A percentile compares a stretch with the other conserved stretches of the same genome.
These are phyloP conservation scores for Calyptommatus sinebrachiatus DNA, from an alignment of 2,113 vertebrate species.

Conservation along the genomic window DNA sequence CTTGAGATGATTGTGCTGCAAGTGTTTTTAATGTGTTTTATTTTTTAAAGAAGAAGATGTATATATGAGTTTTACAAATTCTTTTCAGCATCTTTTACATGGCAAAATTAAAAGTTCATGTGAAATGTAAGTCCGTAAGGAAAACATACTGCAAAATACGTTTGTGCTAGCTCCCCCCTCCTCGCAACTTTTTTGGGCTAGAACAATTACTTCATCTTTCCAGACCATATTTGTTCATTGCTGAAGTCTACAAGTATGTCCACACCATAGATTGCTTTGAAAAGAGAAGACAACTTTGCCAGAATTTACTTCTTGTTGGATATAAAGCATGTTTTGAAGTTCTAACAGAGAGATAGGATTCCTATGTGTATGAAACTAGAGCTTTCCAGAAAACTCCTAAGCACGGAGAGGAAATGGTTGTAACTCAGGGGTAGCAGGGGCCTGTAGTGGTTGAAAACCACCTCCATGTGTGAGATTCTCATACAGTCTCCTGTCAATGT, in stretches of 20 bases:
- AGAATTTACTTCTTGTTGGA: not conserved
- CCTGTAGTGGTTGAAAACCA: no score
- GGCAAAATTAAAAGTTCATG: not conserved
- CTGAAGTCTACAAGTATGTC: not conserved
- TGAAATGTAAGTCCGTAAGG: not conserved
- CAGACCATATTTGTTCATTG: constrained; percentile 4
- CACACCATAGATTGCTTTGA: not conserved
- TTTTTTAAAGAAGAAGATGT: not conserved
- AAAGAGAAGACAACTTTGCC: not conserved
- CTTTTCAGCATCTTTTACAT: not conserved
- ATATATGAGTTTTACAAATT: not conserved
- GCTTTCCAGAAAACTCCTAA: not conserved
- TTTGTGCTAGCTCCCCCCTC: not conserved
- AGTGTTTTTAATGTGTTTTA: no score
- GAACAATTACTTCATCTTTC: constrained; percentile 6
- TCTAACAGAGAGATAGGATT: not conserved
- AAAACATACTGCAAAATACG: constrained; percentile 5
- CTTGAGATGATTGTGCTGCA: not conserved
- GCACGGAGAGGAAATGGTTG: no score
- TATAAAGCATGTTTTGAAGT: not conserved
- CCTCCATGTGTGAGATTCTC: no score
- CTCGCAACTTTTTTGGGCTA: not conserved
- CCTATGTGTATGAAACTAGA: not conserved
- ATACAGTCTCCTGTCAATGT: no score
- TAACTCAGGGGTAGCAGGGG: no score